Evolutionary conservation across 2,113 vertebrate species (phyloP), one percentile per base, ranked within the genome.

Genomic region (Odobenus rosmarus): DNA sequence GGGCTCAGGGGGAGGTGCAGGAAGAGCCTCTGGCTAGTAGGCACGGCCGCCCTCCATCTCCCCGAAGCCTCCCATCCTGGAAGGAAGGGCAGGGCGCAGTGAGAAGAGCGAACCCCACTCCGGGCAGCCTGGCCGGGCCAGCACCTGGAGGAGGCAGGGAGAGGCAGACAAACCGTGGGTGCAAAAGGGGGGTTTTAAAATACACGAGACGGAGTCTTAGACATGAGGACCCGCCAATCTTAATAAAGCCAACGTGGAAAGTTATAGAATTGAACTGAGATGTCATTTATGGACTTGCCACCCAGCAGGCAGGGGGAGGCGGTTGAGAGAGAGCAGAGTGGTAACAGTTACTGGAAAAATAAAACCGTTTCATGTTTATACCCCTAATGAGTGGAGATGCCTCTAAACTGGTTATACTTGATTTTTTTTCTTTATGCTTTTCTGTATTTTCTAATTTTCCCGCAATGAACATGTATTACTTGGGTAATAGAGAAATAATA

Each of bases 361-460:
- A 96, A 97, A 85, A 90, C 77, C 1, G 0, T 74, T 72, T 89
- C 86, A 59, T 79, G 81, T 94, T 97, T 96, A 96, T 85, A 39
- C 57, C 83, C 71, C 89, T 91, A 86, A 94, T 88, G 69, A 36
- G 36, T 14, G 49, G 64, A 53, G 36, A 95, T 23, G 92, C 89
- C 93, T 92, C 96, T 97, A 96, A 97, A 97, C 91, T 77, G 39
- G 64, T 98, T 96, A 95, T 12, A 31, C 93, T 98, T 91, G 95
- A 85, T 88, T 85, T 97, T 94, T 96, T 88, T 80, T 89, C 85
- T 93, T 97, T 95, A 96, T 93, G 91, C 26, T 95, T 95, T 97
- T 90, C 97, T 96, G 94, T 97, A 96, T 95, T 95, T 98, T 98
- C 96, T 98, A 92, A 97, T 98, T 96, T 93, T 90, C 90, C 55